Conservation (phyloP, 2,113 vertebrate genomes). For the Pangasianodon hypophthalmus region DNA sequence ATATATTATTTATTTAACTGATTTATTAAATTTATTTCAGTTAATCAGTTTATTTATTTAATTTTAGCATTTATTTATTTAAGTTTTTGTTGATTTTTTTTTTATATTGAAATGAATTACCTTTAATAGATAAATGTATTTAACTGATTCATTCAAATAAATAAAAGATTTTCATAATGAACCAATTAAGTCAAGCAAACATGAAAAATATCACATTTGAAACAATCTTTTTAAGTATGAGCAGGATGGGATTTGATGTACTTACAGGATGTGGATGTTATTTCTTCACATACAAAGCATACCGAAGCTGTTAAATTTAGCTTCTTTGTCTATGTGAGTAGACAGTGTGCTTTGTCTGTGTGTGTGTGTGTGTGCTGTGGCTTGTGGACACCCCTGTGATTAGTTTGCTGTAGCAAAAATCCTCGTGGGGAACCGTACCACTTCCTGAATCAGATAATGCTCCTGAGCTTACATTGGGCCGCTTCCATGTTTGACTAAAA, state of each 20-base stretch:
- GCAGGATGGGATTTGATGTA: background rate
- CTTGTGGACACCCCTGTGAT: slow-evolving; percentile 33
- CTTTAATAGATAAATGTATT: background rate
- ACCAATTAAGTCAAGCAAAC: background rate
- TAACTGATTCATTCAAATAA: background rate
- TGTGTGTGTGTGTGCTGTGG: slow-evolving; percentile 54
- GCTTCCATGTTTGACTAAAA: slow-evolving; percentile 50
- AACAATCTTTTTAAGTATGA: background rate
- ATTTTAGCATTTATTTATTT: background rate
- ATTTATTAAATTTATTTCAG: background rate
- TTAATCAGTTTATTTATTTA: background rate
- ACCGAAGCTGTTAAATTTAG: slow-evolving; percentile 1
- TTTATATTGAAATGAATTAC: too few species aligned
- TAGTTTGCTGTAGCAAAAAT: slow-evolving; percentile 29
- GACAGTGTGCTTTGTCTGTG: slow-evolving; percentile 54
- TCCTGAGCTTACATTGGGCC: slow-evolving; percentile 43
- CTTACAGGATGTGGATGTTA: background rate
- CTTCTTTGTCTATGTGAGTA: background rate
- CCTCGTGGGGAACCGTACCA: slow-evolving; percentile 32
- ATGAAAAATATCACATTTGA: background rate
- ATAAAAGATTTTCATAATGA: background rate
- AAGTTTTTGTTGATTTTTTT: background rate
- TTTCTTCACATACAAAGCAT: background rate
- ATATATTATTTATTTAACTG: background rate
- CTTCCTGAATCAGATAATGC: slow-evolving; percentile 53